phyloP scores from a whole-genome alignment of 2,888 invertebrate species.

The Agrochola macilenta region DNA sequence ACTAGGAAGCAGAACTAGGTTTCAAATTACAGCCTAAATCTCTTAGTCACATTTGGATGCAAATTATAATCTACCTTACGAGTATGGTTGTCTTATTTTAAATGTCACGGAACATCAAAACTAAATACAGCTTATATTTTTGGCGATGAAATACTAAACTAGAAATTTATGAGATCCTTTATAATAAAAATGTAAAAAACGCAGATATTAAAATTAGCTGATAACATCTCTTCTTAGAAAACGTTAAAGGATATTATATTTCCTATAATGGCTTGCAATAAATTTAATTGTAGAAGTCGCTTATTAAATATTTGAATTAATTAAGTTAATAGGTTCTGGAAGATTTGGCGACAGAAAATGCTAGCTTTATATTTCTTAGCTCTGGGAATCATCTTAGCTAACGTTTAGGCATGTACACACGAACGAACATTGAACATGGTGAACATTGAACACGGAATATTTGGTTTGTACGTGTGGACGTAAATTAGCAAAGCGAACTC shows the following conservation, averaged over 20 bases:
- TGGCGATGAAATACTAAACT: constrained; percentile 26
- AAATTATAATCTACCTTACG: neutral
- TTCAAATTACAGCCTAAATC: constrained; percentile 15
- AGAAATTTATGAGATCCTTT: constrained; percentile 20
- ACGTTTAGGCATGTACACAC: neutral
- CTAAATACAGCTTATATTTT: constrained; percentile 5
- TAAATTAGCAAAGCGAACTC: too few species aligned
- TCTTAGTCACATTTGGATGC: neutral
- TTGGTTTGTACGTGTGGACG: too few species aligned
- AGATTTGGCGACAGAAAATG: constrained; percentile 1
- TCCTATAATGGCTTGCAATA: constrained; percentile 35
- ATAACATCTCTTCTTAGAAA: constrained; percentile 46
- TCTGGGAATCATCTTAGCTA: neutral
- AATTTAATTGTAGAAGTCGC: constrained; percentile 26
- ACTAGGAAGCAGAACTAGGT: neutral
- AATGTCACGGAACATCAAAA: constrained; percentile 3
- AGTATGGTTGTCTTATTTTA: neutral
- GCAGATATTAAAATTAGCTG: constrained; percentile 41
- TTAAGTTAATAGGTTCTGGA: constrained; percentile 4
- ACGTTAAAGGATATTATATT: constrained; percentile 49
- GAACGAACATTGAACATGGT: too few species aligned
- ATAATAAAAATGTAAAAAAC: constrained; percentile 25
- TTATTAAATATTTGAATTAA: constrained; percentile 32
- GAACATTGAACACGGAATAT: too few species aligned
- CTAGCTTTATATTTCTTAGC: constrained; percentile 5